Evolutionary conservation across 2,888 invertebrate genomes (phyloP).

Genomic region (Ischnura elegans): DNA sequence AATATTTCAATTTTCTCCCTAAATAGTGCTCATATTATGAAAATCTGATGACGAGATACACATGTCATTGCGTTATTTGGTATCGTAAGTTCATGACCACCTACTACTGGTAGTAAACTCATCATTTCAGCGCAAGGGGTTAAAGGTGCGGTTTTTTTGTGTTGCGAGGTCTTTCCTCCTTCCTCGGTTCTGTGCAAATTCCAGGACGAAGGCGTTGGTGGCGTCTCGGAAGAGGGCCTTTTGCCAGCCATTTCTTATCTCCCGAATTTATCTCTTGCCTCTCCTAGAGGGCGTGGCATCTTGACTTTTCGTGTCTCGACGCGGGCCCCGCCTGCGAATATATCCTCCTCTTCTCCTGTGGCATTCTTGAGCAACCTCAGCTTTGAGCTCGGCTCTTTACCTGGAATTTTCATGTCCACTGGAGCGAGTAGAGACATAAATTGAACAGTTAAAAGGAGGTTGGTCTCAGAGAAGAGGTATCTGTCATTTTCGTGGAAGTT

Average conservation of each 20-base stretch:
- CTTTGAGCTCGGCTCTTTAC: no score
- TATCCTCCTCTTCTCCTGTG: not conserved
- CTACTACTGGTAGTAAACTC: no score
- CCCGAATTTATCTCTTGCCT: conserved; percentile 7
- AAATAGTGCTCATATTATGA: no score
- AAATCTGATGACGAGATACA: no score
- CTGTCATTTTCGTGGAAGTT: no score
- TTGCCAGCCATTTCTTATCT: not conserved
- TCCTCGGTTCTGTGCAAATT: not conserved
- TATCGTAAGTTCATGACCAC: no score
- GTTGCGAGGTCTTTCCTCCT: not conserved
- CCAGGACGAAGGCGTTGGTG: not conserved
- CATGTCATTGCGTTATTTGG: no score
- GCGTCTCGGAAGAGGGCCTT: not conserved
- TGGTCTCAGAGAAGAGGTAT: no score
- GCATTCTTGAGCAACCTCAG: not conserved
- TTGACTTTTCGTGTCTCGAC: not conserved
- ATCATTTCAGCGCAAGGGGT: no score
- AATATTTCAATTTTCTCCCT: no score
- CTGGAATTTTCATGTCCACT: not conserved
- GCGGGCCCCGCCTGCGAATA: conserved; percentile 17
- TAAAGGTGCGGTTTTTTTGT: no score
- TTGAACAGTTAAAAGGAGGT: no score
- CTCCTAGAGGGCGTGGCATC: not conserved
- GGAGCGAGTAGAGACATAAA: not conserved